These are phyloP conservation scores for Zygothrica quintamaculata DNA, from an alignment of 2,888 invertebrate genomes.

Conservation along the genomic window DNA sequence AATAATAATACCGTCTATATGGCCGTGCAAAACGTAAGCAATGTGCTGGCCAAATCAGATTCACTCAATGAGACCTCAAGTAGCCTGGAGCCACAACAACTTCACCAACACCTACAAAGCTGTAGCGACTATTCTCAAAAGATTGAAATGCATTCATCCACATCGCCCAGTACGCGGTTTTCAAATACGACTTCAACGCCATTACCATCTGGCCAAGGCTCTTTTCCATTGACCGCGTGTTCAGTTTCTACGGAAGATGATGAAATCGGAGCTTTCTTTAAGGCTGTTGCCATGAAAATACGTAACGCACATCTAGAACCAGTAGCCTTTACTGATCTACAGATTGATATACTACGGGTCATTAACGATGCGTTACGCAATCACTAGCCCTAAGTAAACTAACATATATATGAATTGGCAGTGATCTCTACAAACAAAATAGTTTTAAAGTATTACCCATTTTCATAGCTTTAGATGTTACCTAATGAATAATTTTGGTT, in stretches of 20 bases:
- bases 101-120: constrained; percentile 43
- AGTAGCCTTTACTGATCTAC: constrained; percentile 82
- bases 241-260: constrained; percentile 70
- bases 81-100: constrained; percentile 43
- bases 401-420: constrained; percentile 1
- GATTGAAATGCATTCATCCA: constrained; percentile 51
- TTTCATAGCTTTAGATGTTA: constrained; percentile 64
- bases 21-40: constrained; percentile 52
- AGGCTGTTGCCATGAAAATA: constrained; percentile 83
- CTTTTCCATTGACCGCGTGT: constrained; percentile 42
- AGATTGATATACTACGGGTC: constrained; percentile 82
- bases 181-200: constrained; percentile 45
- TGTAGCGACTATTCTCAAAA: constrained; percentile 55
- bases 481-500: constrained; percentile 42
- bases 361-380: constrained; percentile 81
- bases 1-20: constrained; percentile 63
- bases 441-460: constrained; percentile 48
- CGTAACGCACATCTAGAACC: constrained; percentile 81
- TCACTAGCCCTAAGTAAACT: constrained; percentile 50
- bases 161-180: constrained; percentile 37
- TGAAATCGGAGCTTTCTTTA: constrained; percentile 83
- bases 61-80: constrained; percentile 28
- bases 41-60: constrained; percentile 40
- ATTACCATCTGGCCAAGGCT: constrained; percentile 46
- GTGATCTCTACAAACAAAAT: constrained; percentile 26